phyloP scores from a whole-genome alignment of 2,113 vertebrate species.

The Megaptera novaeangliae region DNA sequence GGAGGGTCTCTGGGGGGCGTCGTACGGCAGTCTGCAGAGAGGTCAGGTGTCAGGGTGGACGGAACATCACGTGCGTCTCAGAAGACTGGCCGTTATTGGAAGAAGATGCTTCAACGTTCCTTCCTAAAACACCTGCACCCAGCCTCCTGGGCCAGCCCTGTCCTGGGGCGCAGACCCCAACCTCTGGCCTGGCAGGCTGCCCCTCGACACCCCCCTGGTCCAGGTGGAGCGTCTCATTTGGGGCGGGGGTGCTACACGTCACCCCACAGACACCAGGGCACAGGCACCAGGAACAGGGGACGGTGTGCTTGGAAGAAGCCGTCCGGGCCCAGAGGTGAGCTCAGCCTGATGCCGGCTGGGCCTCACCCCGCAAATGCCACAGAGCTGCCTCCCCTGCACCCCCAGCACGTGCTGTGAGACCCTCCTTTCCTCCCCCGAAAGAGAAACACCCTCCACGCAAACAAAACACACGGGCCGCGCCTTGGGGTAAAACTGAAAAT shows the following conservation, averaged over 20 bases:
- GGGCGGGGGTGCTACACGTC: fast-evolving
- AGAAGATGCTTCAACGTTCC: fast-evolving
- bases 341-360: not conserved
- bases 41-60: fast-evolving
- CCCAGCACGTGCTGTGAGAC: too few species aligned
- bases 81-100: not conserved
- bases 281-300: not conserved
- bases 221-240: not conserved
- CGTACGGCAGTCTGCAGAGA: not conserved
- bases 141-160: not conserved
- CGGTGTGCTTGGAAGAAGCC: fast-evolving
- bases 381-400: not conserved
- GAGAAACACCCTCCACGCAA: not conserved
- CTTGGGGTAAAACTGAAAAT: not conserved
- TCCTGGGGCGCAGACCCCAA: too few species aligned
- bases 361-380: fast-evolving
- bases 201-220: not conserved
- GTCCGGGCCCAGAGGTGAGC: not conserved
- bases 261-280: not conserved
- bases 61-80: fast-evolving
- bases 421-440: not conserved
- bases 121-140: not conserved
- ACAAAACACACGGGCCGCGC: too few species aligned
- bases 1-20: fast-evolving
- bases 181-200: too few species aligned